phyloP scores from a whole-genome alignment of 2,797 vertebrate species.

The Adelosebastes latens region DNA sequence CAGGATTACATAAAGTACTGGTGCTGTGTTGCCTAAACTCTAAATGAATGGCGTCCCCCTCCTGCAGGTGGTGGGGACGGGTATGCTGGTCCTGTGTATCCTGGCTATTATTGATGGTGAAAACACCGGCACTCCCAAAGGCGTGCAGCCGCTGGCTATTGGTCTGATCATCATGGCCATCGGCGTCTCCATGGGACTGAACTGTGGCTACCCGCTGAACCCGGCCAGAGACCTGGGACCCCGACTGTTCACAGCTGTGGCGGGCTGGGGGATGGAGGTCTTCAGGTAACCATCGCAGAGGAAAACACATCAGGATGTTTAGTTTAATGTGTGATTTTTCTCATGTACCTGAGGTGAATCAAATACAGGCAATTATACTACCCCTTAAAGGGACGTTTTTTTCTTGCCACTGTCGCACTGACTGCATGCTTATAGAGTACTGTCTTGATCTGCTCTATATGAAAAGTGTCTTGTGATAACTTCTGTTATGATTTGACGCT shows the following conservation, averaged over 20 bases:
- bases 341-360: not conserved
- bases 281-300: slow-evolving; percentile 87
- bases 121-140: slow-evolving; percentile 90
- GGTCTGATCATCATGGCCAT: slow-evolving; percentile 91
- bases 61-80: slow-evolving; percentile 90
- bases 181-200: slow-evolving; percentile 90
- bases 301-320: not conserved
- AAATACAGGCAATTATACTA: not conserved
- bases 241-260: slow-evolving; percentile 91
- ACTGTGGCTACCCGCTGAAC: slow-evolving; percentile 96
- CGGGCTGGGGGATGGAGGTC: slow-evolving; percentile 95
- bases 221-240: slow-evolving; percentile 95
- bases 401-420: too few species aligned
- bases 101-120: slow-evolving; percentile 92
- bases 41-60: not conserved
- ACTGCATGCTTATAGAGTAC: too few species aligned
- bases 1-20: not conserved
- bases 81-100: slow-evolving; percentile 88
- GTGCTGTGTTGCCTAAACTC: not conserved
- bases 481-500: too few species aligned
- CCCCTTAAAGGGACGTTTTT: too few species aligned
- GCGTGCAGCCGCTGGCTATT: slow-evolving; percentile 90
- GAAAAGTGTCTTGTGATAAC: too few species aligned
- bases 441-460: too few species aligned
- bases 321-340: not conserved